Evolutionary conservation across 2,797 vertebrate species (phyloP).

Genomic region (Morelia viridis): DNA sequence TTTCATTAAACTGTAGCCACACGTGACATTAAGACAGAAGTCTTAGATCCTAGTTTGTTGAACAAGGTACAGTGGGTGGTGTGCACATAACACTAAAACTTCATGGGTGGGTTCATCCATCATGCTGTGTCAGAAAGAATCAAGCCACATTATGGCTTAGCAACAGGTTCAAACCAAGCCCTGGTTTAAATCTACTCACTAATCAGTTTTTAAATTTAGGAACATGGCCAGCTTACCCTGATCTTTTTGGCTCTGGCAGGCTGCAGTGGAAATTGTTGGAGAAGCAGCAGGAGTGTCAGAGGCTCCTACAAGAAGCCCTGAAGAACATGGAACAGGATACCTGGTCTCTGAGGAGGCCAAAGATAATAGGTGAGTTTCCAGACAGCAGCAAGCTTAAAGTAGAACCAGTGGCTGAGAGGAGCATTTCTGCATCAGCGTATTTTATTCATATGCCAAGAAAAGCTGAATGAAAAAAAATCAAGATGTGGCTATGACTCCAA

Average conservation of each 20-base stretch:
- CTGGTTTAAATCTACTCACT: neutral
- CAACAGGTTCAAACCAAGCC: neutral
- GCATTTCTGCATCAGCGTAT: no score
- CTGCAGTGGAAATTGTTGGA: constrained; percentile 79
- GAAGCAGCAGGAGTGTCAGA: constrained; percentile 84
- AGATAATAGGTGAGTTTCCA: constrained; percentile 56
- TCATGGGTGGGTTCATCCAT: neutral
- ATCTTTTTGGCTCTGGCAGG: constrained; percentile 64
- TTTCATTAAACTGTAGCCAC: no score
- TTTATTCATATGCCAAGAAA: neutral
- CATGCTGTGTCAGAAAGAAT: neutral
- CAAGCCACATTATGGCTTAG: neutral
- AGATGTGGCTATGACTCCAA: neutral
- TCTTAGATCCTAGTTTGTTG: no score
- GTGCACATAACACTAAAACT: no score
- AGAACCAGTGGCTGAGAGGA: neutral
- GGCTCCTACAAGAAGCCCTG: constrained; percentile 72
- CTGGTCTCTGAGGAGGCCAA: constrained; percentile 20
- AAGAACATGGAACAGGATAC: constrained; percentile 62
- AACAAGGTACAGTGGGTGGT: no score
- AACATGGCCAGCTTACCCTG: neutral
- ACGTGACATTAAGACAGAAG: no score
- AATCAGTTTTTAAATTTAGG: neutral
- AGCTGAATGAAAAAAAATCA: neutral
- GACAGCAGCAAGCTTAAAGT: neutral